These are phyloP conservation scores for Drosophila pseudotalamancana DNA, from an alignment of 2,888 invertebrate genomes.

Conservation along the genomic window DNA sequence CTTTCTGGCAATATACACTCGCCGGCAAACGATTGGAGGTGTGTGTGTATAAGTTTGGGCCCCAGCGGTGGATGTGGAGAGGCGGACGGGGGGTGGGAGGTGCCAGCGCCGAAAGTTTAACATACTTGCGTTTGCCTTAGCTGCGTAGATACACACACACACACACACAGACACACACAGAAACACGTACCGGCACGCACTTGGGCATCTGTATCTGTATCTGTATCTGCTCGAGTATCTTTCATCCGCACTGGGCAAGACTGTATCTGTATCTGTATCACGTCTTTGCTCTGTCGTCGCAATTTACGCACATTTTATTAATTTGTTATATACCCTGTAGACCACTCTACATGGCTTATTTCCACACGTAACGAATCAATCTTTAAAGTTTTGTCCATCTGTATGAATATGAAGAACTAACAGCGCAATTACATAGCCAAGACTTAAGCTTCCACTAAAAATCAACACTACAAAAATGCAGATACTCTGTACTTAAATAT, in stretches of 20 bases:
- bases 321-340: conserved; percentile 19
- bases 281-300: conserved; percentile 30
- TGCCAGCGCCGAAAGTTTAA: conserved; percentile 41
- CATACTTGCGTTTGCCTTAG: conserved; percentile 35
- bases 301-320: conserved; percentile 56
- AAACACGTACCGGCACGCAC: conserved; percentile 6
- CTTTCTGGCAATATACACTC: conserved; percentile 70
- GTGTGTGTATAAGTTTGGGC: conserved; percentile 15
- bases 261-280: conserved; percentile 49
- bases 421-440: too few relatives aligned
- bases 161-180: conserved; percentile 3
- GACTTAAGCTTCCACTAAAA: too few relatives aligned
- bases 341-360: background rate
- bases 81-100: background rate
- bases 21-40: conserved; percentile 37
- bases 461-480: too few relatives aligned
- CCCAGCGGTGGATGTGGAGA: background rate
- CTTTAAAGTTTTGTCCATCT: too few relatives aligned
- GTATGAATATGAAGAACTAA: too few relatives aligned
- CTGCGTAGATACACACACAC: conserved; percentile 27
- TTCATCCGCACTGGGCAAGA: conserved; percentile 21
- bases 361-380: background rate
- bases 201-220: conserved; percentile 12
- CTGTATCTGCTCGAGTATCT: conserved; percentile 36
- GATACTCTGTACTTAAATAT: too few relatives aligned